These are phyloP conservation scores for Heliocidaris erythrogramma DNA, from an alignment of 35 echinoderm and acorn worm genomes.

Conservation along the genomic window DNA sequence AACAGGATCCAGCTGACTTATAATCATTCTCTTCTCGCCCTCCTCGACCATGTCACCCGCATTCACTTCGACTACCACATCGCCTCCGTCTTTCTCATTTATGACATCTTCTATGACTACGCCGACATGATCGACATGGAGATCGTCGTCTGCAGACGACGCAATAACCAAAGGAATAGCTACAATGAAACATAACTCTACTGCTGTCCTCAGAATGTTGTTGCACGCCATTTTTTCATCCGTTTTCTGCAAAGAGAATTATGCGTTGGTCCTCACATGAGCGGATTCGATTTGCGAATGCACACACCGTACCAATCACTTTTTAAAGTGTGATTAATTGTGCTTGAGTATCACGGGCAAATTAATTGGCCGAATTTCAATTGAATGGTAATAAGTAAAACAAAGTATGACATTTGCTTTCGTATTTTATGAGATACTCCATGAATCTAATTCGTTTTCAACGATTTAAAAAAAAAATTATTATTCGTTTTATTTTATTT, in stretches of 20 bases:
- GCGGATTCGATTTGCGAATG: no score
- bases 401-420: no score
- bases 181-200: not conserved
- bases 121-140: not conserved
- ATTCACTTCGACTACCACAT: not conserved
- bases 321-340: no score
- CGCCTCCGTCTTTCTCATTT: not conserved
- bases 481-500: no score
- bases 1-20: not conserved
- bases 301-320: no score
- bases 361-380: no score
- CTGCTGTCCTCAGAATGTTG: not conserved
- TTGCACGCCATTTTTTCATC: not conserved
- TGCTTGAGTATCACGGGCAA: no score
- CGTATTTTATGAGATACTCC: no score
- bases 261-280: no score
- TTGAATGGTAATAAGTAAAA: no score
- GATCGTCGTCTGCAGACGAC: not conserved
- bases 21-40: not conserved
- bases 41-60: not conserved
- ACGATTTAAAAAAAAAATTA: no score
- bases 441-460: no score
- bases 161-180: not conserved
- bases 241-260: not conserved
- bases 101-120: not conserved